Evolutionary conservation across 2,113 vertebrate genomes (phyloP), one percentile per base, ranked within the genome.

Genomic region (Rhinichthys klamathensis): DNA sequence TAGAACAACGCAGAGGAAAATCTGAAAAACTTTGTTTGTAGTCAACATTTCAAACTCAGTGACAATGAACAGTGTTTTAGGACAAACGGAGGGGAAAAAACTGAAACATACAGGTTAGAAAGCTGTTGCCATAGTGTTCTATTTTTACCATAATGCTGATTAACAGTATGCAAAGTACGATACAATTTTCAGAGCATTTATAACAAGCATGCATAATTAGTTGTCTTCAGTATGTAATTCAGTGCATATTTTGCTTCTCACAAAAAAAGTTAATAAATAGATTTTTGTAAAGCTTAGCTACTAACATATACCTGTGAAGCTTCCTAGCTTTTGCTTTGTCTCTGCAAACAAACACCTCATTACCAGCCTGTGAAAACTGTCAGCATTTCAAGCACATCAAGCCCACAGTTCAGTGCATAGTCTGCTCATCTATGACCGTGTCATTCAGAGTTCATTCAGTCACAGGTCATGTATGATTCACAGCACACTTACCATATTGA

Each of bases 291-390:
- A 30, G 27, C 1, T 10, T 58, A 56, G 51, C 15, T 16, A 44
- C n/a, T 46, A 23, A 38, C 58, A 23, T 23, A 70, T 41, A 41
- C 18, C 15, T 23, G 38, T 41, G 49, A 75, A 46, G 25, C 44
- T 13, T 54, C 12, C 25, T 15, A 27, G 35, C 32, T 35, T 27
- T 78, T 85, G n/a, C 35, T 38, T 21, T n/a, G 58, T 30, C 54
- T 32, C 27, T n/a, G 30, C 18, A 51, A 25, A 18, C 41, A 38
- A 75, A 49, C 54, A 85, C 72, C 27, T 78, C 51, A 85, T 83
- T 72, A 85, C 9, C 21, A 54, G 4, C 73, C 44, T 76, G 80
- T 67, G 30, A 65, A 75, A 67, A 27, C 65, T 80, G 46, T 86
- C 80, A n/a, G n/a, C n/a, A n/a, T n/a, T n/a, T n/a, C n/a, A n/a